Base-by-base conservation (phyloP, 2,113 vertebrate genomes). In the Vimba vimba region DNA sequence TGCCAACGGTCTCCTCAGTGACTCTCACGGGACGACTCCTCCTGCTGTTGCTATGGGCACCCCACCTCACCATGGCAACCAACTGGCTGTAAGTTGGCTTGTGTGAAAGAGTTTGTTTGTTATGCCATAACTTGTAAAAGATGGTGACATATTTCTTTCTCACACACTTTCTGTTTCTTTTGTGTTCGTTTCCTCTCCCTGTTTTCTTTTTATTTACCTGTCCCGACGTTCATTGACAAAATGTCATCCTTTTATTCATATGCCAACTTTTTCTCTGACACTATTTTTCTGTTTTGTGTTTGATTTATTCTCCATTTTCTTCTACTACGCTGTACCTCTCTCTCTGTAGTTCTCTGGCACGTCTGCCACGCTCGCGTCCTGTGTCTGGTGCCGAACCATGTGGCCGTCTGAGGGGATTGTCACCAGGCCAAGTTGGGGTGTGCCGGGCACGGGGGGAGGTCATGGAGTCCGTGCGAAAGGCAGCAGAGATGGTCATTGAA, bases 31-130 rank as follows among this genome's bases (percentile, higher is more conserved):
- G 94, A 96, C 94, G 92, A 92, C 91, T 94, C 93, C 95, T 96
- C 94, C 94, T 96, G 94, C 93, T 96, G 94, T 94, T 96, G 94
- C 95, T 96, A 96, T 96, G 95, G 94, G 94, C 92, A 93, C 93
- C 93, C 92, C 93, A 94, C 91, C 91, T 93, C 89, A 91, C 94
- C 94, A 94, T 94, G 94, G 94, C 95, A 95, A 96, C 94, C 94
- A 96, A 95, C 94, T 96, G 95, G 95, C 93, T 95, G 95, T 95
- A 94, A 95, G 95, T 94, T 91, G 90, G 89, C 82, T 87, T 87
- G 89, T 73, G 68, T 87, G 88, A 82, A 88, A 89, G 92, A 90
- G 90, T 92, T 92, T 94, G 93, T 95, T 94, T 95, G 92, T 93
- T 91, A 92, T 93, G 92, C 92, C 93, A 92, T 95, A 94, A 94